Evolutionary conservation across 2,888 invertebrate genomes (phyloP).

Genomic region (Amorpha juglandis): DNA sequence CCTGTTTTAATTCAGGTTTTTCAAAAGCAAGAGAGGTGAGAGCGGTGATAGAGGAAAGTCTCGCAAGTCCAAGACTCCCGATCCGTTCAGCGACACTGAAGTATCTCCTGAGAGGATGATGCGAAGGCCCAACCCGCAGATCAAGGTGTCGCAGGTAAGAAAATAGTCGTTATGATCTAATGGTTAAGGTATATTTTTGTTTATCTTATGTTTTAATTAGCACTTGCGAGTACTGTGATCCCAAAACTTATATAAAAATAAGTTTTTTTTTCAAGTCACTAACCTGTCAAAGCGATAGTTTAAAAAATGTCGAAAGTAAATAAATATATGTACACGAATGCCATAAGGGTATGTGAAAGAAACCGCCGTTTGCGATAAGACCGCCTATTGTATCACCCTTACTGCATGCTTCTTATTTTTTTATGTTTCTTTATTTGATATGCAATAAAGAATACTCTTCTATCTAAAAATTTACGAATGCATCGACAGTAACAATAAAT

Average conservation of each 20-base stretch:
- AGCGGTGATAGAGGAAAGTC: conserved; percentile 87
- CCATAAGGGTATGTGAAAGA: no score
- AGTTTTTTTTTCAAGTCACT: conserved; percentile 9
- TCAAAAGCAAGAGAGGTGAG: conserved; percentile 91
- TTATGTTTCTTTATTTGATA: no score
- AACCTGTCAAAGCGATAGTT: not conserved
- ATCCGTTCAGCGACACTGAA: conserved; percentile 82
- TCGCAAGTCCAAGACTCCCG: conserved; percentile 88
- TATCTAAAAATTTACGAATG: no score
- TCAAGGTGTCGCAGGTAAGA: conserved; percentile 80
- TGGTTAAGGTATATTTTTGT: not conserved
- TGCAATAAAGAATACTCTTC: no score
- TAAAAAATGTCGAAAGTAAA: no score
- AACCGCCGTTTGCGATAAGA: no score
- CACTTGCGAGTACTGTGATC: not conserved
- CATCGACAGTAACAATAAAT: no score
- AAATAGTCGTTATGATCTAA: not conserved
- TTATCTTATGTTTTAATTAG: not conserved
- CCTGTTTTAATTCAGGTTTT: conserved; percentile 85
- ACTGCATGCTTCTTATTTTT: no score
- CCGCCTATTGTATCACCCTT: no score
- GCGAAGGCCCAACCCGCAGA: conserved; percentile 75
- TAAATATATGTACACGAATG: no score
- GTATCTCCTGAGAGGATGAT: conserved; percentile 70
- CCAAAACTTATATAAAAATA: conserved; percentile 11